phyloP scores from a whole-genome alignment of 1,140 invertebrate genomes.

The Brachionus sp. region DNA sequence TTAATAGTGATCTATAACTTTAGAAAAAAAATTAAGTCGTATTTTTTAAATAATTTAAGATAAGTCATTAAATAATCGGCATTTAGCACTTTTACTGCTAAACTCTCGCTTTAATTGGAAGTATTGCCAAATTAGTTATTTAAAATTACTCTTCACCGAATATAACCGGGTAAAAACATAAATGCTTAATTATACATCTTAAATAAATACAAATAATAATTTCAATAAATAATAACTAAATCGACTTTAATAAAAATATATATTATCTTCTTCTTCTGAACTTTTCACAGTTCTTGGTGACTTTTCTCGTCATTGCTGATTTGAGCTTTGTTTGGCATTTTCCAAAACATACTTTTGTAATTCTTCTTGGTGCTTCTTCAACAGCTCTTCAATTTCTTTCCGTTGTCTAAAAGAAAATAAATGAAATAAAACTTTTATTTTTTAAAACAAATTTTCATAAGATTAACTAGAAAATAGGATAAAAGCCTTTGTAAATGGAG shows the following conservation, averaged over 20 bases:
- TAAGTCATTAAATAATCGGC: neutral
- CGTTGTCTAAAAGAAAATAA: neutral
- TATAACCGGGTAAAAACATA: neutral
- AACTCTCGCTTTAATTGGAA: neutral
- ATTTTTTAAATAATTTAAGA: neutral
- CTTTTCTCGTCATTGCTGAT: neutral
- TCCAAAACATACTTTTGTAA: conserved; percentile 2
- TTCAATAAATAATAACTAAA: neutral
- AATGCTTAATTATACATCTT: neutral
- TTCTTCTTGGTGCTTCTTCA: neutral
- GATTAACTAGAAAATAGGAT: no score
- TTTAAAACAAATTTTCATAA: no score
- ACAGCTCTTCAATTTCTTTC: neutral
- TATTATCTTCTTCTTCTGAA: neutral
- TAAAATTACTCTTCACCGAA: neutral
- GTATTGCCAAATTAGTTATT: neutral
- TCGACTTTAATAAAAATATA: neutral
- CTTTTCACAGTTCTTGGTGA: neutral
- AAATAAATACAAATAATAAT: neutral
- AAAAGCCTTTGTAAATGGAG: no score
- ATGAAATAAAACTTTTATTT: no score
- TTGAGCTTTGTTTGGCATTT: neutral
- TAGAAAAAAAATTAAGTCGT: neutral
- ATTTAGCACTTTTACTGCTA: neutral
- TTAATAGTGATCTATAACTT: neutral